Base-by-base conservation (phyloP, 2,113 vertebrate species). In the Cavia aperea region DNA sequence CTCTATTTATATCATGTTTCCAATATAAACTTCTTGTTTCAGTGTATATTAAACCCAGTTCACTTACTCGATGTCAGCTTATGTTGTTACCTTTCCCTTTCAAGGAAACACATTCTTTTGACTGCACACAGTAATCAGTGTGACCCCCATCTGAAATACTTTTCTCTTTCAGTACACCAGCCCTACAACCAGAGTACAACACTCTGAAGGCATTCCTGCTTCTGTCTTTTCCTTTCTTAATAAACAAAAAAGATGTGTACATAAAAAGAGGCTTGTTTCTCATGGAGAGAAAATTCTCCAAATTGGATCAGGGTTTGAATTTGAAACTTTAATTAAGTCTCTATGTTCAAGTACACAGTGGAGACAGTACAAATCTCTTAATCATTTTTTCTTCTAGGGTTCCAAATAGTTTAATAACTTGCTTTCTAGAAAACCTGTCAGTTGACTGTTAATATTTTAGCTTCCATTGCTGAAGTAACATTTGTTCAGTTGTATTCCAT, bases 311-410 rank as follows among this genome's bases (percentile, higher is more conserved):
- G 49, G 26, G 23, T 79, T 88, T 81, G 8, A 62, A 56, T 49
- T 63, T 58, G 56, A 26, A 93, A 89, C 54, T 66, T 79, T 43
- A 39, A 82, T 84, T 70, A 85, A 73, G 4, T 91, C 18, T 43
- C n/a, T 73, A 62, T 26, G 4, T 83, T n/a, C 65, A 79, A 29
- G 33, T 62, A 54, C 23, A 19, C 18, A 54, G 14, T 46, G 9
- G 23, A 43, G 29, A 81, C 51, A 39, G 19, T 63, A 46, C 4
- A 19, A 39, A 82, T 62, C 29, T 82, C 39, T 89, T 72, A 43
- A 49, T 36, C 9, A 13, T n/a, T 56, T 54, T 78, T 62, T 19
- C 33, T 73, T 11, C 11, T 56, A 24, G 24, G 15, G 2, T 43
- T 33, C 29, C 7, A 18, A 15, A 2, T 78, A 21, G 58, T 36